These are phyloP conservation scores for Atta cephalotes DNA, from an alignment of 1,140 invertebrate species.

Conservation along the genomic window DNA sequence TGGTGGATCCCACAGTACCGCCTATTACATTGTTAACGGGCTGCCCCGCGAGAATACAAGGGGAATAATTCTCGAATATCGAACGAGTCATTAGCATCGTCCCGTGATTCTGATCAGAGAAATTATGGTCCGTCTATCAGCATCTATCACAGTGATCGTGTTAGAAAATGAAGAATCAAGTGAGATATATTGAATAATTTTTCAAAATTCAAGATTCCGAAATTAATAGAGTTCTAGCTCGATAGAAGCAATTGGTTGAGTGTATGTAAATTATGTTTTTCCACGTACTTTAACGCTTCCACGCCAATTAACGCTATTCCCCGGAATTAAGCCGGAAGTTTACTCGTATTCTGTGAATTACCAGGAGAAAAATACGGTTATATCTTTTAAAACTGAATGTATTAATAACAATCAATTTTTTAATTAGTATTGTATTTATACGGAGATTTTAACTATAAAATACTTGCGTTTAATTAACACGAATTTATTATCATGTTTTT, in stretches of 20 bases:
- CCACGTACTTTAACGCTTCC: slow-evolving; percentile 30
- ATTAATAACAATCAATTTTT: neutral
- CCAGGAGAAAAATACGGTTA: neutral
- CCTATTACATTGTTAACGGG: slow-evolving; percentile 49
- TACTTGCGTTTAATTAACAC: slow-evolving; percentile 4
- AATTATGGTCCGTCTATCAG: neutral
- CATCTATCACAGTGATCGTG: neutral
- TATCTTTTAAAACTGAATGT: neutral
- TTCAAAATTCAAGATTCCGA: neutral
- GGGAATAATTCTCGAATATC: slow-evolving; percentile 17
- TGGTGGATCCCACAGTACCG: slow-evolving; percentile 17
- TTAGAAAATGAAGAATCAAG: neutral
- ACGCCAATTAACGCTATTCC: slow-evolving; percentile 14
- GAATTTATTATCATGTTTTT: neutral
- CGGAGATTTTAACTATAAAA: neutral
- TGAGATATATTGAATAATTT: neutral
- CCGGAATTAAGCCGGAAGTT: slow-evolving; percentile 6
- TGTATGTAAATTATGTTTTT: slow-evolving; percentile 9
- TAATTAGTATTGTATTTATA: neutral
- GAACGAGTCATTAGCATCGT: slow-evolving; percentile 22
- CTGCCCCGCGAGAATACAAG: slow-evolving; percentile 21
- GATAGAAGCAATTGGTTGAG: neutral
- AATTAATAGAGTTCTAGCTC: neutral
- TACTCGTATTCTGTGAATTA: neutral
- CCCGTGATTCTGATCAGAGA: neutral